Conservation (phyloP, 2,797 vertebrate genomes). For the Odontamblyopus rebecca region DNA sequence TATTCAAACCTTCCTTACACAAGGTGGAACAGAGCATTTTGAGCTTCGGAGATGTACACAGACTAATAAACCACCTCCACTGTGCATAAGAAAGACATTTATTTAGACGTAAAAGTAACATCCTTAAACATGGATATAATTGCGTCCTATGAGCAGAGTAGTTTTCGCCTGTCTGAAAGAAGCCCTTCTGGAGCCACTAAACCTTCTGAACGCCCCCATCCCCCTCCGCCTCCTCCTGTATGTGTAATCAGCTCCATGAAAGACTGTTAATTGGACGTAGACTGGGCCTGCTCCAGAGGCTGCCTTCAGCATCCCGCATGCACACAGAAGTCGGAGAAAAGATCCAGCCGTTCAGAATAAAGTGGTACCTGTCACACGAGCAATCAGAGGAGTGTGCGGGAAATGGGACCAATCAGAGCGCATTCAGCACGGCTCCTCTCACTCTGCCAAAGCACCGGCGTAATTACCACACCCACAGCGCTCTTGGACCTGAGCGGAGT, state of each 20-base stretch:
- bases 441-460: constrained; percentile 59
- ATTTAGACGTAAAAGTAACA: no score
- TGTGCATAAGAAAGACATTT: no score
- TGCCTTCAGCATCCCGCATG: no score
- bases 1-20: no score
- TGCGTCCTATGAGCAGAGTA: no score
- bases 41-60: no score
- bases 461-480: constrained; percentile 71
- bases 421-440: constrained; percentile 57
- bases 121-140: no score
- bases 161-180: not conserved
- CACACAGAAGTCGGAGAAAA: not conserved
- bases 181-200: constrained; percentile 6
- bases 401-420: constrained; percentile 80
- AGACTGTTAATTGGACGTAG: constrained; percentile 51
- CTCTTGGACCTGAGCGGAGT: constrained; percentile 72
- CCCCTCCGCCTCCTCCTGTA: not conserved
- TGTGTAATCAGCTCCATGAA: constrained; percentile 14
- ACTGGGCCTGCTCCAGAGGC: not conserved
- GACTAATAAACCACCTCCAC: no score
- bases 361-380: constrained; percentile 65
- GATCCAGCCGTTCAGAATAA: not conserved
- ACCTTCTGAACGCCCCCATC: not conserved
- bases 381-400: constrained; percentile 68
- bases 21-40: no score